Base-by-base conservation (phyloP, 2,113 vertebrate species). In the Nibea albiflora region DNA sequence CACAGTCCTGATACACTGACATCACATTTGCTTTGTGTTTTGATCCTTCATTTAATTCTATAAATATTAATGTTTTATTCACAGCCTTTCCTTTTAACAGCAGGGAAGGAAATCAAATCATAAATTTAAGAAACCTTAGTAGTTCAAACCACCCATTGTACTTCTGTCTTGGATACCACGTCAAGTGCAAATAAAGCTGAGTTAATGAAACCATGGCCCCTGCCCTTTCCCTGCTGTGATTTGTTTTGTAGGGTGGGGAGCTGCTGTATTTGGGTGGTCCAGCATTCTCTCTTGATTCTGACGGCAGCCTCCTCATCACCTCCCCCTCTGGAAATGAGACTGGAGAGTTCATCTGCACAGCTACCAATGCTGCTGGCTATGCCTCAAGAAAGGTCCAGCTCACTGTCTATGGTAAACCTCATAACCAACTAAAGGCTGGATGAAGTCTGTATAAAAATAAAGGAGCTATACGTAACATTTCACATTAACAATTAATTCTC, bases 351-450 rank as follows among this genome's bases (percentile, higher is more conserved):
- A n/a, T 96, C 57, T 99, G 98, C 87, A 97, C 95, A 0, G 98
- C 98, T 85, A 95, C 96, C 76, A 99, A 98, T 0, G 93, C 96
- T 3, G 98, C 98, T 0, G 98, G 98, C 78, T 95, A 94, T 0
- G 95, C 95, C 73, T 95, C 96, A 2, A 96, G 96, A 80, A 99
- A 97, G 88, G 96, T 99, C 61, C 98, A 99, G 78, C 95, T 99
- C 73, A 99, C 97, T 0, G 97, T 99, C 86, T 99, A 99, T 12
- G 97, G 98, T 99, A 94, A 90, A 85, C 46, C 50, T 60, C 44
- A 49, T 53, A 24, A 58, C n/a, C 11, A 24, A 7, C 12, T 49
- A 15, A 53, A 65, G 0, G 11, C 35, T 63, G 2, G 0, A 58
- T 8, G 2, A 22, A 73, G 11, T 81, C 19, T 49, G 11, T 3